Evolutionary conservation across 2,797 vertebrate species (phyloP).

Genomic region (Xenopus petersii): DNA sequence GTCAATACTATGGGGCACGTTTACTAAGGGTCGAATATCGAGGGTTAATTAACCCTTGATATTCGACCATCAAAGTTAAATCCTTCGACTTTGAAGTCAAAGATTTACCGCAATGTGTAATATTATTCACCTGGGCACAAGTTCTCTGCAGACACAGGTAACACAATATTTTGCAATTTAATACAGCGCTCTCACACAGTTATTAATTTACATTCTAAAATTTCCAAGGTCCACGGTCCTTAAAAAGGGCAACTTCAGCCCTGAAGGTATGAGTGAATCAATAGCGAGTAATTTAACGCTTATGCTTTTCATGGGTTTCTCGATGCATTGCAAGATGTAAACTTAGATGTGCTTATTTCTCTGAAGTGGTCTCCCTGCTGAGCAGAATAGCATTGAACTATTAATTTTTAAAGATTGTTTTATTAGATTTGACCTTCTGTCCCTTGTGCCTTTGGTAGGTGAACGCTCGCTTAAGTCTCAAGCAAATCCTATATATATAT

Average conservation of each 20-base stretch:
- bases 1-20: too few relatives aligned
- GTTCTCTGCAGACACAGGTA: too few relatives aligned
- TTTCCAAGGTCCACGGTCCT: constrained; percentile 36
- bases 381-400: constrained; percentile 42
- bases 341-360: constrained; percentile 41
- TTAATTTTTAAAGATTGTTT: constrained; percentile 28
- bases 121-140: too few relatives aligned
- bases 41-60: too few relatives aligned
- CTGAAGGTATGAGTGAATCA: constrained; percentile 45
- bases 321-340: constrained; percentile 36
- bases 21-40: too few relatives aligned
- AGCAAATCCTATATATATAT: constrained; percentile 12
- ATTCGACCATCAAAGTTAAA: too few relatives aligned
- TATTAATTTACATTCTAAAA: constrained; percentile 29
- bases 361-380: constrained; percentile 44
- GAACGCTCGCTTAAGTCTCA: constrained; percentile 34
- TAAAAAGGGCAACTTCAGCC: constrained; percentile 32
- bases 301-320: constrained; percentile 41
- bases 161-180: too few relatives aligned
- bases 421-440: constrained; percentile 46
- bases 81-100: too few relatives aligned
- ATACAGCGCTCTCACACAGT: not conserved
- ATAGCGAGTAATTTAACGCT: constrained; percentile 47
- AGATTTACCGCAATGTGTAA: too few relatives aligned
- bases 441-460: constrained; percentile 39